Percentiles rank a stretch among this genome's conserved stretches.
phyloP scores from a whole-genome alignment of 2,113 vertebrate species.

The Passer domesticus region DNA sequence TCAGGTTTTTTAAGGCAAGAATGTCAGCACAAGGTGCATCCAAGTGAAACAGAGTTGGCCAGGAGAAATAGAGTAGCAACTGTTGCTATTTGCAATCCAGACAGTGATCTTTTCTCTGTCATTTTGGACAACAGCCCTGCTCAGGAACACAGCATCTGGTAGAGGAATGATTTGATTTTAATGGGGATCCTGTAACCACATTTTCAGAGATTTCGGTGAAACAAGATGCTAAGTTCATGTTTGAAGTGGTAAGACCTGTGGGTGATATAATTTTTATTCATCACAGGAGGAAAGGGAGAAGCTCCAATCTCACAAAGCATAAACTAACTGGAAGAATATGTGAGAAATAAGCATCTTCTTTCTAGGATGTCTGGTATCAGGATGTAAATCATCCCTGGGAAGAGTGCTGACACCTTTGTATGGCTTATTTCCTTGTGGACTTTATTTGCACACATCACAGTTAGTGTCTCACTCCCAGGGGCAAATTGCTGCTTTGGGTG shows the following conservation, averaged over 20 bases:
- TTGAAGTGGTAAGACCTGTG: neutral
- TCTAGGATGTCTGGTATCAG: neutral
- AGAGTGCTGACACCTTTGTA: neutral
- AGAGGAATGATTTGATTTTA: neutral
- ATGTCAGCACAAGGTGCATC: conserved; percentile 48
- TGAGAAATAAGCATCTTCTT: conserved; percentile 6
- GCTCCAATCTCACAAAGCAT: neutral
- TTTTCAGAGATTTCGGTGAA: neutral
- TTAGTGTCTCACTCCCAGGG: neutral
- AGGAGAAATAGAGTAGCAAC: conserved; percentile 64
- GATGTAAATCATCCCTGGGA: neutral
- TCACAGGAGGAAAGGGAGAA: neutral
- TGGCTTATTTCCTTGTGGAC: neutral
- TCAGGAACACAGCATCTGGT: neutral
- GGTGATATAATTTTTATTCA: neutral
- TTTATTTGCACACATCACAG: neutral
- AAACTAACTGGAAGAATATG: neutral
- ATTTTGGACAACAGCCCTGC: neutral
- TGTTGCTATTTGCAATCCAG: conserved; percentile 75
- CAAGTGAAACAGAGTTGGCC: conserved; percentile 55
- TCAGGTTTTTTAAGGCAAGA: conserved; percentile 63
- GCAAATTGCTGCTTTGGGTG: neutral
- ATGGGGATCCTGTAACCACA: neutral
- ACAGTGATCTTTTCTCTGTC: conserved; percentile 50
- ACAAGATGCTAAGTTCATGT: neutral